Evolutionary conservation across 2,797 vertebrate species (phyloP).

Genomic region (Enteromius argenteus): DNA sequence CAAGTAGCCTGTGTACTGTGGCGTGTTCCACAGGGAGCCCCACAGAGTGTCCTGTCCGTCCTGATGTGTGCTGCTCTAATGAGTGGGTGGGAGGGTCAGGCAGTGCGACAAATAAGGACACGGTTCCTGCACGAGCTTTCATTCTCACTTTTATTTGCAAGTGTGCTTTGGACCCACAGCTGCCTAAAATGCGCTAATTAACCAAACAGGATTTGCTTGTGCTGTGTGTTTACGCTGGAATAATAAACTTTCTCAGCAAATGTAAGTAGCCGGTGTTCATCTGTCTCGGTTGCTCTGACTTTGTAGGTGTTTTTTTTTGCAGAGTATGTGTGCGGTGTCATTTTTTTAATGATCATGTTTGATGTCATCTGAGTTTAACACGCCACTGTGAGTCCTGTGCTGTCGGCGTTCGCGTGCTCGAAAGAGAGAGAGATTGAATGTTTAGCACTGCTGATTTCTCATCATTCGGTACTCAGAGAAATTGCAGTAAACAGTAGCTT

Average conservation of each 20-base stretch:
- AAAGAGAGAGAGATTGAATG: slow-evolving; percentile 16
- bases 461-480: slow-evolving; percentile 57
- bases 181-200: slow-evolving; percentile 60
- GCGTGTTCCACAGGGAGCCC: slow-evolving; percentile 10
- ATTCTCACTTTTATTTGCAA: slow-evolving; percentile 86
- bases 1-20: background rate
- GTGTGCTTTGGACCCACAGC: slow-evolving; percentile 72
- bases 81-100: slow-evolving; percentile 96
- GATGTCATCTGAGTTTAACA: slow-evolving; percentile 36
- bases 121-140: slow-evolving; percentile 82
- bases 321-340: slow-evolving; percentile 17
- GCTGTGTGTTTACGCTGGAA: slow-evolving; percentile 60
- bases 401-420: slow-evolving; percentile 55
- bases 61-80: slow-evolving; percentile 76
- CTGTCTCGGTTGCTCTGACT: slow-evolving; percentile 20
- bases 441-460: slow-evolving; percentile 57
- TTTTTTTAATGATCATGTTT: slow-evolving; percentile 18
- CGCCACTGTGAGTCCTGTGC: slow-evolving; percentile 25
- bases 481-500: slow-evolving; percentile 13
- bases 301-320: background rate
- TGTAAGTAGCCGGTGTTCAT: slow-evolving; percentile 74
- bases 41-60: slow-evolving; percentile 67
- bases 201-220: slow-evolving; percentile 72
- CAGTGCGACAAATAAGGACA: slow-evolving; percentile 95
- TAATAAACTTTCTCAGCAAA: slow-evolving; percentile 76